Base-by-base conservation (phyloP, 2,797 vertebrate species). In the Pangasius larnaudii region DNA sequence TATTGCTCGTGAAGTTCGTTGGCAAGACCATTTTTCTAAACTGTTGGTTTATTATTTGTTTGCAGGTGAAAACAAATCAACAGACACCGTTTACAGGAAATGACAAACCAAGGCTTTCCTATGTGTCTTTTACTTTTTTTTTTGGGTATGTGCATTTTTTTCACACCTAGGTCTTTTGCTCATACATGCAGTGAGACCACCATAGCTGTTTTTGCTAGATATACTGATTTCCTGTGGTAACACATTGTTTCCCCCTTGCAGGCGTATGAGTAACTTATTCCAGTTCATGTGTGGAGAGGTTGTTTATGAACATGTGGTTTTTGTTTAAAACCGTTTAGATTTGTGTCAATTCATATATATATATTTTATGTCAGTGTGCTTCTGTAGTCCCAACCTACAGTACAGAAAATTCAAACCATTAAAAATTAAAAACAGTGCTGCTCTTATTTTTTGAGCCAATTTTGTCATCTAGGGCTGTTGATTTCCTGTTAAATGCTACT, bases 111-210 rank as follows among this genome's bases (percentile, higher is more conserved):
- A 51, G 89, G 39, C 8, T 27, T 82, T 71, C 58, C 91, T 46
- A 19, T 80, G 0, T 0, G 58, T 49, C 49, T 89, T 9, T 46
- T 93, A 0, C 14, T 92, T 86, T 83, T 85, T 88, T 80, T 95
- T 18, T 90, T 88, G 72, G 91, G 96, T 96, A 92, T 94, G 94
- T 92, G n/a, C 78, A 75, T 1, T 1, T 5, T 56, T 42, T 74
- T 69, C 77, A 72, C 63, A 71, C 71, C 36, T 87, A n/a, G n/a
- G 39, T 1, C 69, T 78, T 65, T 65, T 3, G 9, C 30, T 22
- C 4, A 0, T 27, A 9, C 85, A 16, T 56, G 22, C 7, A 36
- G 22, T 49, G 61, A 88, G 91, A 90, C 89, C 89, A 88, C 89
- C 75, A 9, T 42, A 65, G 67, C 7, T 53, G 36, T 14, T 0